Percentiles rank a stretch among this genome's conserved stretches.
phyloP scores from a whole-genome alignment of 2,113 vertebrate genomes.

The Larimichthys crocea region DNA sequence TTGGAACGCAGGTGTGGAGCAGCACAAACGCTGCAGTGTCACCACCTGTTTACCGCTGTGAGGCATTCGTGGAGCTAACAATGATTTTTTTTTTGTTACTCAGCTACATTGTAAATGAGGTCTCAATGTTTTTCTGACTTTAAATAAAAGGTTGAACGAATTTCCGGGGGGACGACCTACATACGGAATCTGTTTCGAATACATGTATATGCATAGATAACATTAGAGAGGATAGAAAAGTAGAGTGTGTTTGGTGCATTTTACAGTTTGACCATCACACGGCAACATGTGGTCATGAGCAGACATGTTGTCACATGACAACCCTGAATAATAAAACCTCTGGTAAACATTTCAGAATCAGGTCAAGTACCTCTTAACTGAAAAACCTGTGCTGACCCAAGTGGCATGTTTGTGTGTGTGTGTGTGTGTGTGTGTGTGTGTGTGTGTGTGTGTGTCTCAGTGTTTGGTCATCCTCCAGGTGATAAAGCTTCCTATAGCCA shows the following conservation, averaged over 20 bases:
- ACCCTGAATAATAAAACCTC: not conserved
- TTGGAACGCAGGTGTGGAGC: not conserved
- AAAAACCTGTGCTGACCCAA: not conserved
- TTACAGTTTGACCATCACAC: not conserved
- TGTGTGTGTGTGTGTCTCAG: not conserved
- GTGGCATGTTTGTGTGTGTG: not conserved
- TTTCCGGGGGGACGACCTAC: not conserved
- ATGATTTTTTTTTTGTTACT: too few species aligned
- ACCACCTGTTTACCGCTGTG: not conserved
- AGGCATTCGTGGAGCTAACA: too few species aligned
- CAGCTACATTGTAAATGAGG: too few species aligned
- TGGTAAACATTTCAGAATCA: not conserved
- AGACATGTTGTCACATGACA: not conserved
- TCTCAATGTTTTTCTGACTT: too few species aligned
- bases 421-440: not conserved
- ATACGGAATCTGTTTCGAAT: too few species aligned
- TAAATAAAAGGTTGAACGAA: too few species aligned
- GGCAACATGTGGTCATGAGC: not conserved
- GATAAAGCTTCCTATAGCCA: slow-evolving; percentile 55
- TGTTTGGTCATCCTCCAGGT: slow-evolving; percentile 43
- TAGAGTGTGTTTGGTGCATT: not conserved
- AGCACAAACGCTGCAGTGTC: not conserved
- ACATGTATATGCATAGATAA: slow-evolving; percentile 8
- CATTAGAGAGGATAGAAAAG: not conserved
- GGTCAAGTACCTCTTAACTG: not conserved